Evolutionary conservation across 2,888 invertebrate genomes (phyloP).

Genomic region (Phengaris alcon): DNA sequence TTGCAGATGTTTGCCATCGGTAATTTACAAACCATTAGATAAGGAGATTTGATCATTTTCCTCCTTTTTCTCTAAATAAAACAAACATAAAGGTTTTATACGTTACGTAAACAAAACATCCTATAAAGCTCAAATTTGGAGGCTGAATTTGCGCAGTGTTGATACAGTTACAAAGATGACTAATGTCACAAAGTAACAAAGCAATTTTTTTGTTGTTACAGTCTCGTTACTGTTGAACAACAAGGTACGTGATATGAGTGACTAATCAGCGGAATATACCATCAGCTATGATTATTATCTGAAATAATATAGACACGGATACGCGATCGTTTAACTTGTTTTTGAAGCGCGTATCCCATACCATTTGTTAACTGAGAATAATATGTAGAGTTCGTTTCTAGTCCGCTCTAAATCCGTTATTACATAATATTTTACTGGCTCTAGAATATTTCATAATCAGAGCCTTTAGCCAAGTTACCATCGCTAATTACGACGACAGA

Average conservation of each 20-base stretch:
- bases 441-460: too few relatives aligned
- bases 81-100: neutral
- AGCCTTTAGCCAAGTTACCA: too few relatives aligned
- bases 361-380: too few relatives aligned
- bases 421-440: too few relatives aligned
- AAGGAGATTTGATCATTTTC: neutral
- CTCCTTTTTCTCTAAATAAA: neutral
- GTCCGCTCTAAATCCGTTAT: too few relatives aligned
- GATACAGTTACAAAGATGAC: neutral
- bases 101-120: neutral
- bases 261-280: conserved; percentile 3
- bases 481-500: too few relatives aligned
- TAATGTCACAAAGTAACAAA: neutral
- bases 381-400: too few relatives aligned
- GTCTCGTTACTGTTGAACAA: neutral
- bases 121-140: too few relatives aligned
- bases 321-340: neutral
- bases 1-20: neutral
- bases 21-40: neutral
- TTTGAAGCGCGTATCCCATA: neutral
- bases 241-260: neutral
- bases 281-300: neutral
- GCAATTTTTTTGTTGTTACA: neutral
- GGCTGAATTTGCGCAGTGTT: neutral
- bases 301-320: neutral